phyloP scores from a whole-genome alignment of 2,888 invertebrate species.

The Plebejus anna region DNA sequence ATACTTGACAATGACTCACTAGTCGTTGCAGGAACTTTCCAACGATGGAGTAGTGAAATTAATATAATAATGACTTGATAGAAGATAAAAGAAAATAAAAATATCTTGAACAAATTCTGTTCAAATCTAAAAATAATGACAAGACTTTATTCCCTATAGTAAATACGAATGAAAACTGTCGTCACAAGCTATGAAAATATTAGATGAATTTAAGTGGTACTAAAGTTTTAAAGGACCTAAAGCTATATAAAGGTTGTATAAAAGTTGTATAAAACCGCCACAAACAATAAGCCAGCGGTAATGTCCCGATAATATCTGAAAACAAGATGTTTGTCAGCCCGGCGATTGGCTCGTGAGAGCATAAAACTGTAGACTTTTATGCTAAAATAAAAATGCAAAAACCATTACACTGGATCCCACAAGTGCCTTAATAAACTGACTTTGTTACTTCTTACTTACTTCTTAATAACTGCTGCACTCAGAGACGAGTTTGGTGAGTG shows the following conservation, averaged over 20 bases:
- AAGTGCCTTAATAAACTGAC: not conserved
- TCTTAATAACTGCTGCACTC: not conserved
- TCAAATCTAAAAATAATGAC: conserved; percentile 7
- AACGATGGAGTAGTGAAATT: too few relatives aligned
- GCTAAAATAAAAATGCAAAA: not conserved
- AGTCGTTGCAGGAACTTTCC: too few relatives aligned
- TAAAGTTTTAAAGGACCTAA: conserved; percentile 29
- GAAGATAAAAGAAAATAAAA: too few relatives aligned
- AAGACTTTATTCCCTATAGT: not conserved
- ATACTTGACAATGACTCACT: too few relatives aligned
- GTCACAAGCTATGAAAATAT: conserved; percentile 24
- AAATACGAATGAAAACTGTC: conserved; percentile 1
- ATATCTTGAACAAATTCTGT: not conserved
- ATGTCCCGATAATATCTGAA: not conserved
- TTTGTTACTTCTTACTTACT: not conserved
- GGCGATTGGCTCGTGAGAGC: not conserved
- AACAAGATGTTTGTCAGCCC: conserved; percentile 7
- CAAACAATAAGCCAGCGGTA: not conserved
- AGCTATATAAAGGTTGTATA: conserved; percentile 1
- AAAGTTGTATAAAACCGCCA: conserved; percentile 7
- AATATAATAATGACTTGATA: too few relatives aligned
- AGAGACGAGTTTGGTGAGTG: too few relatives aligned
- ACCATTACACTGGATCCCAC: not conserved
- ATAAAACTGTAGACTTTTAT: conserved; percentile 3
- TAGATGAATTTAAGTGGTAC: conserved; percentile 29